Evolutionary conservation across 1,140 invertebrate genomes (phyloP), one percentile per base, ranked within the genome.

Genomic region (Augochlora pura): DNA sequence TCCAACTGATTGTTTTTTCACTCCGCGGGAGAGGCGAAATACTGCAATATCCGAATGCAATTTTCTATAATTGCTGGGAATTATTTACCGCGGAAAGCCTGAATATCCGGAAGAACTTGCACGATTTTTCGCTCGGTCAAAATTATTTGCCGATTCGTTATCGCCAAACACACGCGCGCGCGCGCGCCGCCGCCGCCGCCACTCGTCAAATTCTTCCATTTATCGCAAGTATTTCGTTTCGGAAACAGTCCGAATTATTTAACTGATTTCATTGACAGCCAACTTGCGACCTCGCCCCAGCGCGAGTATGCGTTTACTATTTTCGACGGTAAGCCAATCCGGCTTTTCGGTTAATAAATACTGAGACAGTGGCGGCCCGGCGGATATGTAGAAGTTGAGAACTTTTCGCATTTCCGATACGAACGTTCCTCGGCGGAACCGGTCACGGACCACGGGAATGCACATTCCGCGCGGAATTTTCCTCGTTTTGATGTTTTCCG

Each of bases 131-230:
- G 38, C 38, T 10, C 9, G 32, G 5, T 46, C 9, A 46, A 52
- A 73, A 54, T 74, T 52, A 74, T 65, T 74, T 27, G 18, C 16
- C 46, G 42, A 66, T 66, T 42, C 27, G 54, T 74, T 74, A 66
- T 18, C 16, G 10, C 21, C 21, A 3, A 23, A 23, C 4, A 21
- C 54, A n/a, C 54, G 9, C 54, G 60, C 21, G n/a, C n/a, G n/a
- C n/a, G n/a, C n/a, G n/a, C n/a, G n/a, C n/a, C n/a, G n/a, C n/a
- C n/a, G n/a, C n/a, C n/a, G 2, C 21, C 38, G 5, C 9, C 42
- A 7, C 1, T 10, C 9, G 25, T 1, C 32, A 9, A 65, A 74
- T 74, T 66, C 46, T 74, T 38, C 46, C 27, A 54, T 57, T 75
- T 16, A n/a, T 42, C 16, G 46, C 16, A 6, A 42, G 18, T 32